Base-by-base conservation (phyloP, 2,888 invertebrate species). In the Sinotaia quadrata region DNA sequence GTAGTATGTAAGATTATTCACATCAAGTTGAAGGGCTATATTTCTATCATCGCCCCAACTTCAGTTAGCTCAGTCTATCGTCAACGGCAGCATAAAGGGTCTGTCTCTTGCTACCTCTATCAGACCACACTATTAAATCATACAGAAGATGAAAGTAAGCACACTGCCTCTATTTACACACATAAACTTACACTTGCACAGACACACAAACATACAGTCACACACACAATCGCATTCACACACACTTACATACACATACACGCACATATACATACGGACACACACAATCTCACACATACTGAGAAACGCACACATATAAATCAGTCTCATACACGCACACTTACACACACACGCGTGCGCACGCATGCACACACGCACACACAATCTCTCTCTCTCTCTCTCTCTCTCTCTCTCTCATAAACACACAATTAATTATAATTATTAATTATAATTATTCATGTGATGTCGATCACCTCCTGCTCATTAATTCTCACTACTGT, bases 201-300 rank as follows among this genome's bases (percentile, higher is more conserved):
- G n/a, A 33, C 37, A 37, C 10, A 18, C 37, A 37, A 2, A 31
- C 36, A 8, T 10, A 21, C 58, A 37, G 10, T 37, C 37, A 58
- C 58, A 58, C 37, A 58, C 37, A 34, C 31, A 58, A 34, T 15
- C 33, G n/a, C 56, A 12, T 54, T 24, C 54, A 21, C n/a, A 31
- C 56, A 56, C 8, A 56, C 56, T 33, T 31, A 31, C 56, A 56
- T 31, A 31, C 56, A 56, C 8, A 56, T 21, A 56, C 59, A 21
- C 59, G 31, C 41, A 41, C 41, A 27, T 21, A 37, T 29, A 59
- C 41, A 41, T 21, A 27, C 41, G 24, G 24, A 59, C 41, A 59
- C 24, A 37, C 27, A 44, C 59, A 56, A 18, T 18, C 56, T n/a
- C 18, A 56, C 34, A 56, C 21, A 49, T 18, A 49, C 24, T n/a